These are phyloP conservation scores for Stenoptilia bipunctidactyla DNA, from an alignment of 2,888 invertebrate species.

Conservation along the genomic window DNA sequence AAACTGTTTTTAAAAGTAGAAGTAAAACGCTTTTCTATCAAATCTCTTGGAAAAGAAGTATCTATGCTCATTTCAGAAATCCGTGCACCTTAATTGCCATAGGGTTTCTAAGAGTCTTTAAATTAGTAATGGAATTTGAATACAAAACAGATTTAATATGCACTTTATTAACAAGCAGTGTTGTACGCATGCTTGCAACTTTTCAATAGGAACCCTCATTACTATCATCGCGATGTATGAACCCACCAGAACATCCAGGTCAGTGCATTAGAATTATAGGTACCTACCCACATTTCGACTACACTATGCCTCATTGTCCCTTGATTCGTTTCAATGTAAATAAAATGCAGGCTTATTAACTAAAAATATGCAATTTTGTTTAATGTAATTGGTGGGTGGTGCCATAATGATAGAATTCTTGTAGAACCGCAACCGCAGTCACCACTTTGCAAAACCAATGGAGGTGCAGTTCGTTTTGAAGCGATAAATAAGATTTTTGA, in stretches of 20 bases:
- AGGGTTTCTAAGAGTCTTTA: too few relatives aligned
- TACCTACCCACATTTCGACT: not conserved
- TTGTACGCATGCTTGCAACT: too few relatives aligned
- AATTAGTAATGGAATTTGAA: too few relatives aligned
- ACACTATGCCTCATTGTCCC: conserved; percentile 31
- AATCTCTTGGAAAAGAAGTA: too few relatives aligned
- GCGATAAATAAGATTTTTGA: not conserved
- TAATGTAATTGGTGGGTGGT: conserved; percentile 38
- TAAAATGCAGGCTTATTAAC: conserved; percentile 22
- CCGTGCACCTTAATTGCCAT: too few relatives aligned
- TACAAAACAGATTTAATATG: too few relatives aligned
- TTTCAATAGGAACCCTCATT: too few relatives aligned
- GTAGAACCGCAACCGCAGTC: conserved; percentile 29
- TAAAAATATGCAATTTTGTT: conserved; percentile 33
- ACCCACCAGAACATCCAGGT: conserved; percentile 4
- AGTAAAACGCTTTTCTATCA: too few relatives aligned
- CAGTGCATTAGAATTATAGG: conserved; percentile 4
- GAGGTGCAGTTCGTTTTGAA: conserved; percentile 11
- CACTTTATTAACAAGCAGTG: too few relatives aligned
- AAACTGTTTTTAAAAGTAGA: too few relatives aligned
- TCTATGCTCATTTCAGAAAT: too few relatives aligned
- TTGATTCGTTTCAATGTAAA: conserved; percentile 26
- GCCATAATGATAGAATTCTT: conserved; percentile 30
- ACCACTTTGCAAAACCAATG: conserved; percentile 19
- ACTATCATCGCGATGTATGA: not conserved